phyloP scores from a whole-genome alignment of 2,797 vertebrate genomes.

The Spinibarbus caldwelli region DNA sequence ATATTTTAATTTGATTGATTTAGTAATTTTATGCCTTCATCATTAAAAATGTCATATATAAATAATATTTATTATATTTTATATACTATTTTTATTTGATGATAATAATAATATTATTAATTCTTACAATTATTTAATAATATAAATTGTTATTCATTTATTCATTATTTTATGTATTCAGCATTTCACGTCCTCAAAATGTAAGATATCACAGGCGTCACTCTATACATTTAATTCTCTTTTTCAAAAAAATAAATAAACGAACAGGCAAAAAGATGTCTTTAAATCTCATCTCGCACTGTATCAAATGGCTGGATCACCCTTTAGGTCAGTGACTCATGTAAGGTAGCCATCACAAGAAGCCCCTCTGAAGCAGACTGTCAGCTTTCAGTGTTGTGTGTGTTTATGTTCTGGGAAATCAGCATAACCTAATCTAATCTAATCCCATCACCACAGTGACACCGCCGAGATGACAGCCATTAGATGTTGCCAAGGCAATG shows the following conservation, averaged over 20 bases:
- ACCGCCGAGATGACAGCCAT: constrained; percentile 49
- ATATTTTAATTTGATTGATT: no score
- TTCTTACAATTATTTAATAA: no score
- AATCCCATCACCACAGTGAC: constrained; percentile 57
- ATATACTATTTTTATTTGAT: background rate
- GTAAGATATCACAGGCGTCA: no score
- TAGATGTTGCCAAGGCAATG: constrained; percentile 58
- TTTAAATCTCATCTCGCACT: background rate
- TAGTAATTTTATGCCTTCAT: no score
- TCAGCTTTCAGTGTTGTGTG: background rate
- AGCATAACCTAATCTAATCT: constrained; percentile 60
- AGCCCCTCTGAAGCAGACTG: background rate
- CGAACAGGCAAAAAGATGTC: background rate
- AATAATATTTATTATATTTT: no score
- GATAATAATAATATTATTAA: no score
- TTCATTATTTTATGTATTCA: background rate
- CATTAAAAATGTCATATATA: no score
- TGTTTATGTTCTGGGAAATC: constrained; percentile 45
- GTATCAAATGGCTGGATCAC: background rate
- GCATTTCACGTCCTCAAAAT: background rate
- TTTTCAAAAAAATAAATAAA: no score
- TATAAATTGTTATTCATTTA: no score
- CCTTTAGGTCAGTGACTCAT: constrained; percentile 17
- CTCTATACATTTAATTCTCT: no score
- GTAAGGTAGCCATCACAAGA: constrained; percentile 5